These are phyloP conservation scores for Hydrolagus affinis DNA, from an alignment of 2,113 vertebrate species.

Conservation along the genomic window DNA sequence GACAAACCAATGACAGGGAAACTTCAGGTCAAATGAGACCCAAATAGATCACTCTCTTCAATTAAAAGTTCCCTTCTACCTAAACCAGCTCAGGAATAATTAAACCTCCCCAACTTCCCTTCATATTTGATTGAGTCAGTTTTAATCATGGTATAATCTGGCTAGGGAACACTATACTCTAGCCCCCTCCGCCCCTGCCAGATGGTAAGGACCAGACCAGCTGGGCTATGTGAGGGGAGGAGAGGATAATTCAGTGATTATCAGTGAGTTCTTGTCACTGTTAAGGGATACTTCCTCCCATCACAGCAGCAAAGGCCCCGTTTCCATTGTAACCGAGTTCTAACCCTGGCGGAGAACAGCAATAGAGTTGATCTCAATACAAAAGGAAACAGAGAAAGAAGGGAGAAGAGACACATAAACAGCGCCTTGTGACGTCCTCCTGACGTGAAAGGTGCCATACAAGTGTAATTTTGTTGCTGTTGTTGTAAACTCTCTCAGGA, in stretches of 20 bases:
- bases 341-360: not conserved
- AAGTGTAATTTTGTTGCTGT: too few relatives aligned
- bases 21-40: constrained; percentile 5
- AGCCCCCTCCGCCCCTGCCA: constrained; percentile 21
- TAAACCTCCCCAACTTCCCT: constrained; percentile 26
- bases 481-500: too few relatives aligned
- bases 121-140: constrained; percentile 29
- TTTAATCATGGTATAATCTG: constrained; percentile 29
- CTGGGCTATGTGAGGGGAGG: constrained; percentile 34
- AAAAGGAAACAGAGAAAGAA: not conserved
- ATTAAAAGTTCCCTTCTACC: constrained; percentile 3
- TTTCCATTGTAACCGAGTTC: not conserved
- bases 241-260: constrained; percentile 38
- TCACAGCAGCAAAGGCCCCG: not conserved
- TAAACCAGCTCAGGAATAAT: constrained; percentile 21
- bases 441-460: too few relatives aligned
- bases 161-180: not conserved
- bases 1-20: constrained; percentile 31
- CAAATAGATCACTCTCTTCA: not conserved
- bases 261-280: constrained; percentile 40
- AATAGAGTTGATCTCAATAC: not conserved
- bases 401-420: too few relatives aligned
- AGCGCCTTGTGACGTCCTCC: too few relatives aligned
- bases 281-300: constrained; percentile 36
- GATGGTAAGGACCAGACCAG: constrained; percentile 38